Evolutionary conservation across 2,888 invertebrate genomes (phyloP).

Genomic region (Geophilus truncorum): DNA sequence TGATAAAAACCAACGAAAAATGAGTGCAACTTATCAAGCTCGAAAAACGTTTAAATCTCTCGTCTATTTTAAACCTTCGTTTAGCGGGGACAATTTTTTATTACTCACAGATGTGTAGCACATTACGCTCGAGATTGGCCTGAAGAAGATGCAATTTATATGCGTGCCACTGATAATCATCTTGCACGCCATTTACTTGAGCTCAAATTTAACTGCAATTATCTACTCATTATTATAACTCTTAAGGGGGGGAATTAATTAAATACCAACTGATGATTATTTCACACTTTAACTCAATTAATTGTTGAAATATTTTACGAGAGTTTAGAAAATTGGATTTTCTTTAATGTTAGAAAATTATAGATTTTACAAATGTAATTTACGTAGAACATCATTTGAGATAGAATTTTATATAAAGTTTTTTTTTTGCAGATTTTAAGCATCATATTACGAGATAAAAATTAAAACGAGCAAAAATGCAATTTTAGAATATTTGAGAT

Average conservation of each 20-base stretch:
- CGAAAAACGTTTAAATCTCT: not conserved
- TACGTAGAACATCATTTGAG: too few relatives aligned
- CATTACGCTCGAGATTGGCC: not conserved
- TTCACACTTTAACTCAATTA: not conserved
- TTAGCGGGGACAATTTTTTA: slow-evolving; percentile 5
- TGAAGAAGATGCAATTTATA: slow-evolving; percentile 10
- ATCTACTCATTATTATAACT: not conserved
- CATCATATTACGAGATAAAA: too few relatives aligned
- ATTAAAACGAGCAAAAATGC: too few relatives aligned
- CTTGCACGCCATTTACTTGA: not conserved
- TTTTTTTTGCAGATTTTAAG: too few relatives aligned
- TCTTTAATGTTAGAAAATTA: too few relatives aligned
- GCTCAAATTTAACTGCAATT: not conserved
- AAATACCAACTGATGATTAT: too few relatives aligned
- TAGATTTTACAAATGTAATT: too few relatives aligned
- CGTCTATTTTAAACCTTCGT: slow-evolving; percentile 10
- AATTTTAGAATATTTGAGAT: too few relatives aligned
- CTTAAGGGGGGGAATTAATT: not conserved
- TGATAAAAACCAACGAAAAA: not conserved
- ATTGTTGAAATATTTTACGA: too few relatives aligned
- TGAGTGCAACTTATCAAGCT: not conserved
- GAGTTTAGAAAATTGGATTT: too few relatives aligned
- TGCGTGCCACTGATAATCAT: slow-evolving; percentile 4
- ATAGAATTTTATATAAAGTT: too few relatives aligned
- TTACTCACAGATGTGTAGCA: not conserved